Evolutionary conservation across 2,113 vertebrate genomes (phyloP), one percentile per base, ranked within the genome.

Genomic region (Ptilonorhynchus violaceus): DNA sequence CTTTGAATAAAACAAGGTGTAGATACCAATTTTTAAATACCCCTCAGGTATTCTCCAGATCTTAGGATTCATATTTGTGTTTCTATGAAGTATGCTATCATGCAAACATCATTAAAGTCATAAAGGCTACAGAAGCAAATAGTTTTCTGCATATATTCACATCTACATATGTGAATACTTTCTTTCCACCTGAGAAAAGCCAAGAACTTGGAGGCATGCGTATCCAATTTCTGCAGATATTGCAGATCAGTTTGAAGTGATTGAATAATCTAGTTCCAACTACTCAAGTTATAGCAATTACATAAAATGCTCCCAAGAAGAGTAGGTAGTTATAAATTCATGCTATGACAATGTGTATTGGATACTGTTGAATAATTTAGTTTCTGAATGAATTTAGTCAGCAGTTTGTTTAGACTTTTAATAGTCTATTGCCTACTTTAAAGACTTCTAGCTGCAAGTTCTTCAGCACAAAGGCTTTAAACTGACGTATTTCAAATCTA

Each of bases 291-390:
- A 90, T 3, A 66, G 86, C 79, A 77, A 81, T 39, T 92, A 81
- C 47, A 92, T 39, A 91, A 70, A 96, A 93, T n/a, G 56, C 39
- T 95, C 83, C 75, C 52, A 58, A 92, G 88, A 91, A 94, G 27
- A 84, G 64, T 8, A 62, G 52, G 55, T 73, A 70, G 68, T 86
- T 88, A 91, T 67, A 87, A 89, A 96, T 80, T 92, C 76, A 91
- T 63, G 52, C 60, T 84, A 77, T 78, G 89, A 94, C 94, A 86
- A 96, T 55, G 60, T 70, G n/a, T 47, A 84, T 35, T 89, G 68
- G 80, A 93, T 94, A 64, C 72, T 75, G 68, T 46, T 93, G 83
- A 96, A 95, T 92, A 92, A 97, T 93, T 97, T 93, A 74, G 89
- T 74, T 88, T 88, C 86, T 47, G 83, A 91, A 92, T 78, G 52